Evolutionary conservation across 2,888 invertebrate species (phyloP), one percentile per base, ranked within the genome.

Genomic region (Gasteruption jaculator): DNA sequence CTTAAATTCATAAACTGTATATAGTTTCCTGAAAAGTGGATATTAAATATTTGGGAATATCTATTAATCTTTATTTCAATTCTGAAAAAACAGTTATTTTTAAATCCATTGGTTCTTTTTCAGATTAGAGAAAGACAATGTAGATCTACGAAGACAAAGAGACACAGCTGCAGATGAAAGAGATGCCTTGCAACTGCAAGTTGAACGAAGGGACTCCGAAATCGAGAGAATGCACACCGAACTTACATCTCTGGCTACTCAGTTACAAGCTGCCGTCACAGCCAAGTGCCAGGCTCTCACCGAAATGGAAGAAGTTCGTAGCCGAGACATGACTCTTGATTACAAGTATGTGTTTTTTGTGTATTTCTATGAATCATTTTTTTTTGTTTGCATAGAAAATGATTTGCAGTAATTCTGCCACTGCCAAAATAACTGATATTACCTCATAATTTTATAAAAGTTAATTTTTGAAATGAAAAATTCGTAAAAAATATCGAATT

Each of bases 211-310:
- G 38, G 80, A 83, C 63, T 73, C 77, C 1, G 88, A 91, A 74
- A 70, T 88, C 26, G 85, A 87, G 62, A 76, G 85, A 37, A 68
- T 88, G 43, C 82, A 81, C 54, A 74, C 79, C 3, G 90, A 86
- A 65, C 72, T 88, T 48, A 74, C 76, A 31, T 73, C 80, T 2
- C 72, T 90, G 38, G 80, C 84, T n/a, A 78, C 80, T 53, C 89
- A 91, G 69, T 68, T 93, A 22, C 80, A 84, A 54, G 68, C 77
- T 35, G 85, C 91, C 15, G 83, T 89, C 46, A 79, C 82, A 54
- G 80, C 86, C 2, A 92, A 91, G 74, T 90, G 88, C 73, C 87
- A 91, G 71, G 88, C 89, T 1, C 68, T 91, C 35, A 81, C 85
- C 5, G 79, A 85, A 51, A 76, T 83, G 44, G 88, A 91, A 69